phyloP scores from a whole-genome alignment of 2,888 invertebrate species.

The Machimus atricapillus region DNA sequence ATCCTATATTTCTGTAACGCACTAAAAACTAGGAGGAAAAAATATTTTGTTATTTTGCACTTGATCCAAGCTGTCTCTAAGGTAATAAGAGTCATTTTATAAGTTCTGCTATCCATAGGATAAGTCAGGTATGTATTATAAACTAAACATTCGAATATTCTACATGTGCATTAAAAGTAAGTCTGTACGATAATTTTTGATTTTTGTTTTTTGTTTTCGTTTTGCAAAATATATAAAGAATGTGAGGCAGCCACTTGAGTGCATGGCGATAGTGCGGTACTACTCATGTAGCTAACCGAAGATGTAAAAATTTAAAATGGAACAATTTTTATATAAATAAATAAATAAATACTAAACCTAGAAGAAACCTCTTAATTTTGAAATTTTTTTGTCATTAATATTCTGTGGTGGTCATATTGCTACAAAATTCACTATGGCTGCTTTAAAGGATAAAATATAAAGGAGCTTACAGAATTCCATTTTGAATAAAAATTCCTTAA shows the following conservation, averaged over 20 bases:
- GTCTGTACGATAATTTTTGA: neutral
- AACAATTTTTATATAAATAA: neutral
- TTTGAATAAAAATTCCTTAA: too few species aligned
- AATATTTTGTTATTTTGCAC: neutral
- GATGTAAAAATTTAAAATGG: neutral
- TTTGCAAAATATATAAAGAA: neutral
- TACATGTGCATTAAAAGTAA: neutral
- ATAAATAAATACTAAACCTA: neutral
- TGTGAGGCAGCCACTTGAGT: neutral
- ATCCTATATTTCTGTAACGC: neutral
- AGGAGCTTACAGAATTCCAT: too few species aligned
- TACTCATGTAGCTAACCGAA: neutral
- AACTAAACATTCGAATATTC: neutral
- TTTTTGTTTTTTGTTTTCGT: neutral
- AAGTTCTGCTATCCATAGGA: neutral
- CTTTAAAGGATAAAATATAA: too few species aligned
- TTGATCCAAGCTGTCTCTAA: neutral
- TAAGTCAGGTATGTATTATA: neutral
- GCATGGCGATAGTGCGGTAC: neutral
- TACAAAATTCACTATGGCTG: too few species aligned
- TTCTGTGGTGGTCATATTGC: too few species aligned
- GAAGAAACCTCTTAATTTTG: neutral
- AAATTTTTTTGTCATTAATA: too few species aligned
- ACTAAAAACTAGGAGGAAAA: neutral
- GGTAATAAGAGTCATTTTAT: neutral